Conservation (phyloP, 2,888 invertebrate species). For the Clostera curtula region DNA sequence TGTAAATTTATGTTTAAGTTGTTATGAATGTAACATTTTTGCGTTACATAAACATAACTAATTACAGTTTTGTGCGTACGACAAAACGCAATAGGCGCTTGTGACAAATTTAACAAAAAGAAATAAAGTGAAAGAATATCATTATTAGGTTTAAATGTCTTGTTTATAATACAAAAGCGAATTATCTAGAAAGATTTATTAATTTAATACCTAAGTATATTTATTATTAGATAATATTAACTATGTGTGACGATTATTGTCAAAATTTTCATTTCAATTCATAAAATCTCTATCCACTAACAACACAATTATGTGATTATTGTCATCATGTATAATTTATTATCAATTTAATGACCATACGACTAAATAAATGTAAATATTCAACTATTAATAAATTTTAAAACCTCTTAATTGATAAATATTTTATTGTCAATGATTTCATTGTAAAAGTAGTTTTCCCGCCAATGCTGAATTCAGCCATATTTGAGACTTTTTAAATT, state of each 20-base stretch:
- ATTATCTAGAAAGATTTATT: too few species aligned
- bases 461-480: not conserved
- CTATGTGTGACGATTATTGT: not conserved
- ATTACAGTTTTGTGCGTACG: not conserved
- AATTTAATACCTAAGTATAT: too few species aligned
- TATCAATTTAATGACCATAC: slow-evolving; percentile 44
- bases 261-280: slow-evolving; percentile 7
- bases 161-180: too few species aligned
- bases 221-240: not conserved
- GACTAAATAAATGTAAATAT: slow-evolving; percentile 20
- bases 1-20: slow-evolving; percentile 2
- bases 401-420: not conserved
- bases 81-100: too few species aligned
- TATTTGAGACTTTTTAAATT: too few species aligned
- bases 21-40: not conserved
- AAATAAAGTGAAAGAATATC: too few species aligned
- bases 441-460: slow-evolving; percentile 12
- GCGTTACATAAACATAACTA: not conserved
- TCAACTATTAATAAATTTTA: not conserved
- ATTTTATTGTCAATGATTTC: slow-evolving; percentile 42
- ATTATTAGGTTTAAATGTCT: too few species aligned
- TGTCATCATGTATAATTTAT: too few species aligned
- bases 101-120: too few species aligned
- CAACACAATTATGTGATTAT: too few species aligned
- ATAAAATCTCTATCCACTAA: too few species aligned